A percentile compares a stretch with the other conserved stretches of the same genome.
Conservation (phyloP, 2,797 vertebrate genomes). For the Pipistrellus pipistrellus region DNA sequence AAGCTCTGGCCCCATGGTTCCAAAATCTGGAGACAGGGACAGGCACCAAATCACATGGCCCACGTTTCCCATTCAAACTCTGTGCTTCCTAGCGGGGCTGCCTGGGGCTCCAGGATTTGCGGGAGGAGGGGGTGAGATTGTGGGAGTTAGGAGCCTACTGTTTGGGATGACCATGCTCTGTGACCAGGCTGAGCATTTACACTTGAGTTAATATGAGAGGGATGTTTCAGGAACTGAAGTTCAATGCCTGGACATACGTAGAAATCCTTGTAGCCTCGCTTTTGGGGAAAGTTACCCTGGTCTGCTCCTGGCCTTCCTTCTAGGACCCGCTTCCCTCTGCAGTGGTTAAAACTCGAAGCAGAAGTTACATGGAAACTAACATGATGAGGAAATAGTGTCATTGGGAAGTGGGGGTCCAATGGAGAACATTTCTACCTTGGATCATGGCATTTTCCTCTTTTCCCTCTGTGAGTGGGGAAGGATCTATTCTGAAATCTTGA, state of each 20-base stretch:
- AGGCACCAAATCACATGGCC: not conserved
- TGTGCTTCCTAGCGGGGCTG: conserved; percentile 1
- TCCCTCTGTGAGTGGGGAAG: not conserved
- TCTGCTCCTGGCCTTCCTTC: not conserved
- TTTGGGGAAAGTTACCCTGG: conserved; percentile 23
- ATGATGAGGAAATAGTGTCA: not conserved
- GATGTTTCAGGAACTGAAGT: not conserved
- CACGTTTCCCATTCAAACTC: not conserved
- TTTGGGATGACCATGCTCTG: not conserved
- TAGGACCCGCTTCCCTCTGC: not conserved
- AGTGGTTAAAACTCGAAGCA: conserved; percentile 3
- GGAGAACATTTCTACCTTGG: not conserved
- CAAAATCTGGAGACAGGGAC: not conserved
- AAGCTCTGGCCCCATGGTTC: not conserved
- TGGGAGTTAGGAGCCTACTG: not conserved
- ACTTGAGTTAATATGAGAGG: not conserved
- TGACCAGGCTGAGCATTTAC: not conserved
- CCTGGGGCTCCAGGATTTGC: not conserved
- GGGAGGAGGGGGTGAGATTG: not conserved
- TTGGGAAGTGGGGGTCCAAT: not conserved
- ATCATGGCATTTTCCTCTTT: not conserved
- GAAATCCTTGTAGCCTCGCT: not conserved
- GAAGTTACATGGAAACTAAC: conserved; percentile 31
- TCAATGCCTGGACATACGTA: not conserved
- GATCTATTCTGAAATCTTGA: conserved; percentile 43